A percentile compares a stretch with the other conserved stretches of the same genome.
phyloP scores from a whole-genome alignment of 92 coral and sea anemone species.

The Blastomussa wellsi region DNA sequence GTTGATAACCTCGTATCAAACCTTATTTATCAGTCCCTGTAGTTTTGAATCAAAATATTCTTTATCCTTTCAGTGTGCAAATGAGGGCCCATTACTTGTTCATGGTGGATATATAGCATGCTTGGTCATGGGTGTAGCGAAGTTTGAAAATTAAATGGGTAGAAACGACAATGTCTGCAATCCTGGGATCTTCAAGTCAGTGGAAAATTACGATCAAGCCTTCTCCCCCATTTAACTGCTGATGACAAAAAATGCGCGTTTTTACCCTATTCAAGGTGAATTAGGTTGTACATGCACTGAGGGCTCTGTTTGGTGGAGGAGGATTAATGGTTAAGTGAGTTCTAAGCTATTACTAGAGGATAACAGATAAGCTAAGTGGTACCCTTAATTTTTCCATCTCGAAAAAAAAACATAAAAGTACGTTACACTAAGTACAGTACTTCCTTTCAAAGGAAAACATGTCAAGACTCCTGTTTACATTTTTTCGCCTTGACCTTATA shows the following conservation, averaged over 20 bases:
- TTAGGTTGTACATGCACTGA: background rate
- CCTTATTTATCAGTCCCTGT: no score
- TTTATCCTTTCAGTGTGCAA: background rate
- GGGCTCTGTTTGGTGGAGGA: background rate
- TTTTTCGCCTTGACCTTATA: conserved; percentile 13
- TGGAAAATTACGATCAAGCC: background rate
- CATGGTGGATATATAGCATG: background rate
- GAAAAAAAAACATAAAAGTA: background rate
- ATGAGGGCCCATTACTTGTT: background rate
- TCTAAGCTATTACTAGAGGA: background rate
- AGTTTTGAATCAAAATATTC: background rate
- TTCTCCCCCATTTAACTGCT: background rate
- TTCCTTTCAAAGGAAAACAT: background rate
- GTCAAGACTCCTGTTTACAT: background rate
- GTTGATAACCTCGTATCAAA: no score
- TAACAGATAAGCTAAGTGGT: background rate
- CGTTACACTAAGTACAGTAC: background rate
- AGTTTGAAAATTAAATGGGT: background rate
- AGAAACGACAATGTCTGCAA: background rate
- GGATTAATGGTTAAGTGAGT: background rate
- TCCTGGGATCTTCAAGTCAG: background rate
- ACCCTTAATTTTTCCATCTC: background rate
- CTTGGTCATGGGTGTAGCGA: no score
- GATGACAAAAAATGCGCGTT: background rate
- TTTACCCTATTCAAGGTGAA: background rate